Conservation (phyloP, 2,113 vertebrate genomes). For the Plestiodon gilberti region DNA sequence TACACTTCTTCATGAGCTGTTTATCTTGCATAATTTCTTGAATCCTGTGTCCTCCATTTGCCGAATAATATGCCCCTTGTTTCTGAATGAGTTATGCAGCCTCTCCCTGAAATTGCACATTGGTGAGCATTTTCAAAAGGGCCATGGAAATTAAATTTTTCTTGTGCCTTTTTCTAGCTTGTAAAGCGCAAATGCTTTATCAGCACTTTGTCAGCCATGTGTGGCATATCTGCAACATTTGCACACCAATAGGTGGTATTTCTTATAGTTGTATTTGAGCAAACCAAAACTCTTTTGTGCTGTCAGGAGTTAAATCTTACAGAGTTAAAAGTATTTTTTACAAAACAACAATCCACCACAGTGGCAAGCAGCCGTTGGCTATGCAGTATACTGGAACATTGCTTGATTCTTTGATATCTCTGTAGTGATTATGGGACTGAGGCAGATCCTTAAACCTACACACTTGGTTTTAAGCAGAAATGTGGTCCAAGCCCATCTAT, state of each 20-base stretch:
- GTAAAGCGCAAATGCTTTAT: conserved; percentile 52
- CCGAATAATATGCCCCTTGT: not conserved
- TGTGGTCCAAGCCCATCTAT: not conserved
- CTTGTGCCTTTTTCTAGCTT: conserved; percentile 10
- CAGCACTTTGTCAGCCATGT: conserved; percentile 26
- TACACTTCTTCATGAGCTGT: not conserved
- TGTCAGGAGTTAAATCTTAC: conserved; percentile 25
- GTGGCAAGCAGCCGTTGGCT: conserved; percentile 11
- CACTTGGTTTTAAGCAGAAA: not conserved
- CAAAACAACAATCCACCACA: not conserved
- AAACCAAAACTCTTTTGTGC: conserved; percentile 43
- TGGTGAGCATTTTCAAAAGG: conserved; percentile 15
- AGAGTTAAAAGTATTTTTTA: not conserved
- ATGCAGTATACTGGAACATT: not conserved
- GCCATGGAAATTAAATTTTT: conserved; percentile 41
- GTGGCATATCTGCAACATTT: conserved; percentile 12
- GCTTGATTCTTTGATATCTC: not conserved
- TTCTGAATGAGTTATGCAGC: not conserved
- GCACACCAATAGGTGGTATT: conserved; percentile 34
- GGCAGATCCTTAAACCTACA: not conserved
- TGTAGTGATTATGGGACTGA: not conserved
- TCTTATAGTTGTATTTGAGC: conserved; percentile 42
- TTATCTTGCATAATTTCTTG: not conserved
- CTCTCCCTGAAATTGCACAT: not conserved
- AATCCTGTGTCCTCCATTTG: not conserved